phyloP scores from a whole-genome alignment of 2,888 invertebrate genomes.

The Melieria omissa region DNA sequence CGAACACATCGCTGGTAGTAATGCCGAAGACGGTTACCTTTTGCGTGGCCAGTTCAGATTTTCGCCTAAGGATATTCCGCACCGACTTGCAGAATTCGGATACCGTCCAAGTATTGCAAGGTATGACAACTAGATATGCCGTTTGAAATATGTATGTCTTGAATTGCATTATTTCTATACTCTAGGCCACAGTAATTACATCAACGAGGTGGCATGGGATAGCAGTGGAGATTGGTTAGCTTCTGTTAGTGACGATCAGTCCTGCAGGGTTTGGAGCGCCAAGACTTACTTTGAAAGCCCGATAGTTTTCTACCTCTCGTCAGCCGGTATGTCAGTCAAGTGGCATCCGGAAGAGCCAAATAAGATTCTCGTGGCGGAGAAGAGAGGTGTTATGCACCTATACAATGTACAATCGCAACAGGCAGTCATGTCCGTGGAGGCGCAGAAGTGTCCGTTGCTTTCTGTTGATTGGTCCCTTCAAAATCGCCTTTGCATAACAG shows the following conservation, averaged over 20 bases:
- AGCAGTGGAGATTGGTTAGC: slow-evolving; percentile 76
- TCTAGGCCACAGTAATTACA: slow-evolving; percentile 74
- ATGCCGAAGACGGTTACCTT: slow-evolving; percentile 69
- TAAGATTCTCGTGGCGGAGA: slow-evolving; percentile 80
- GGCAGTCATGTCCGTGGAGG: slow-evolving; percentile 75
- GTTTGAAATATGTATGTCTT: neutral
- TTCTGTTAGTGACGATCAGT: slow-evolving; percentile 82
- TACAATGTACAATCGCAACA: slow-evolving; percentile 77
- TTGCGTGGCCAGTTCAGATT: slow-evolving; percentile 70
- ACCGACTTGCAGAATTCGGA: slow-evolving; percentile 70
- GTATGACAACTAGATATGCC: slow-evolving; percentile 44
- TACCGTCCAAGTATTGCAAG: slow-evolving; percentile 63
- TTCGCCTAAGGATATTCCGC: slow-evolving; percentile 70
- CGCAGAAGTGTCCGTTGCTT: slow-evolving; percentile 72
- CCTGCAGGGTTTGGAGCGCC: slow-evolving; percentile 76
- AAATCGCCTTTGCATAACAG: slow-evolving; percentile 71
- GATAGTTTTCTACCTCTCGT: slow-evolving; percentile 73
- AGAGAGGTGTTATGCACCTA: slow-evolving; percentile 78
- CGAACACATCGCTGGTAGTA: slow-evolving; percentile 72
- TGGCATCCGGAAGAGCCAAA: slow-evolving; percentile 78
- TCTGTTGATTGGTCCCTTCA: slow-evolving; percentile 78
- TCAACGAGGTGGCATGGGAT: slow-evolving; percentile 78
- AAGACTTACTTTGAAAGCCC: slow-evolving; percentile 69
- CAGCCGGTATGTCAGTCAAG: slow-evolving; percentile 75
- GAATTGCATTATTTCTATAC: neutral